Evolutionary conservation across 2,888 invertebrate species (phyloP).

Genomic region (Lepidochrysops patricia): DNA sequence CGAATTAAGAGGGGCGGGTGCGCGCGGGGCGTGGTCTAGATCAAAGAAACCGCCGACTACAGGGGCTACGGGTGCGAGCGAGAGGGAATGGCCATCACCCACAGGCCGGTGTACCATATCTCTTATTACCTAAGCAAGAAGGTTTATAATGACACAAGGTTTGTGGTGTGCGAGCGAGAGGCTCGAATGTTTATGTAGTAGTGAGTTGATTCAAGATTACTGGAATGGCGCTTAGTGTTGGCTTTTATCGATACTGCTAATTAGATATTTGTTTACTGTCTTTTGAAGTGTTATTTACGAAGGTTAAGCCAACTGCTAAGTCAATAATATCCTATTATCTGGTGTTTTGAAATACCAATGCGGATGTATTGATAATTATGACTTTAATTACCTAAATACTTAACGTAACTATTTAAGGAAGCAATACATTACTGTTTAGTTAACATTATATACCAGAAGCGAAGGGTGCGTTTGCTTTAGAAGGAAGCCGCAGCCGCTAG

Average conservation of each 20-base stretch:
- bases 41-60: constrained; percentile 58
- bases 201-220: constrained; percentile 59
- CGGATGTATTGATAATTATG: too few relatives aligned
- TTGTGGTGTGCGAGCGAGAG: constrained; percentile 21
- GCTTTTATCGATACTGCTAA: constrained; percentile 25
- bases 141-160: background rate
- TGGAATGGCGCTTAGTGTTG: constrained; percentile 54
- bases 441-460: too few relatives aligned
- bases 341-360: too few relatives aligned
- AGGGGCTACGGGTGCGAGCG: constrained; percentile 27
- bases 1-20: constrained; percentile 36
- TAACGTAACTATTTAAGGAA: too few relatives aligned
- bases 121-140: background rate
- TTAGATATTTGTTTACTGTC: constrained; percentile 9
- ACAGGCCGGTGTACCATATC: background rate
- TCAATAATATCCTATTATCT: background rate
- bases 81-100: constrained; percentile 27
- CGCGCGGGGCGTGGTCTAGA: constrained; percentile 52
- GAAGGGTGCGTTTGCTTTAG: too few relatives aligned
- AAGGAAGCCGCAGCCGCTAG: too few relatives aligned
- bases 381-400: too few relatives aligned
- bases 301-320: background rate
- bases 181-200: constrained; percentile 46
- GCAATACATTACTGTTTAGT: too few relatives aligned
- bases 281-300: background rate